Base-by-base conservation (phyloP, 2,888 invertebrate species). In the Trimorus sp. region DNA sequence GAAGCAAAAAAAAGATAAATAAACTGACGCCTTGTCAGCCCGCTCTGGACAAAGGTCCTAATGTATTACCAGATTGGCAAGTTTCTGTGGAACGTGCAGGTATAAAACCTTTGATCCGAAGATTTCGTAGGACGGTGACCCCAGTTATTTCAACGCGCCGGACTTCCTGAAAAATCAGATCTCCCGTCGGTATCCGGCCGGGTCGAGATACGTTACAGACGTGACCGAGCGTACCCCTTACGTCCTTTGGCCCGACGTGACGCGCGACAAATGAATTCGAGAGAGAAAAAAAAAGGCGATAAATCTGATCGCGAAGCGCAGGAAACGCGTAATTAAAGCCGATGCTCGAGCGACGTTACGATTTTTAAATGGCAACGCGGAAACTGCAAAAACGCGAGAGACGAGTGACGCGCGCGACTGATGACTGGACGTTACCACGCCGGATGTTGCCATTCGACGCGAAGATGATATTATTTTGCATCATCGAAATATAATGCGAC, bases 21-120 rank as follows among this genome's bases (percentile, higher is more conserved):
- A n/a, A 69, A 69, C 74, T 53, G 56, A 12, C 68, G 14, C 51
- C 54, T 66, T 49, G 56, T 51, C 74, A 16, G 66, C 79, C 70
- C 54, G 12, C 59, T 79, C 56, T 15, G 45, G 37, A 37, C 66
- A 45, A 65, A 54, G 37, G 26, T 58, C 45, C 71, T 66, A 75
- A 79, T 75, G 54, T 63, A 79, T 65, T 66, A 76, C 76, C 71
- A 79, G 82, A 83, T 69, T 76, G 79, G 76, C 79, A 36, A 79
- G 79, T 80, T 84, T 78, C 83, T 78, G 45, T 66, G 86, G 85
- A 88, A 75, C 87, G 89, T 88, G 89, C 89, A 89, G 89, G 89
- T 89, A 89, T 86, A 86, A 38, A 88, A 88, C 87, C 89, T 88
- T 84, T 84, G 86, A 85, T 84, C 85, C 70, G 60, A 77, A 80